Evolutionary conservation across 2,113 vertebrate species (phyloP).

Genomic region (Myanophis thanlyinensis): DNA sequence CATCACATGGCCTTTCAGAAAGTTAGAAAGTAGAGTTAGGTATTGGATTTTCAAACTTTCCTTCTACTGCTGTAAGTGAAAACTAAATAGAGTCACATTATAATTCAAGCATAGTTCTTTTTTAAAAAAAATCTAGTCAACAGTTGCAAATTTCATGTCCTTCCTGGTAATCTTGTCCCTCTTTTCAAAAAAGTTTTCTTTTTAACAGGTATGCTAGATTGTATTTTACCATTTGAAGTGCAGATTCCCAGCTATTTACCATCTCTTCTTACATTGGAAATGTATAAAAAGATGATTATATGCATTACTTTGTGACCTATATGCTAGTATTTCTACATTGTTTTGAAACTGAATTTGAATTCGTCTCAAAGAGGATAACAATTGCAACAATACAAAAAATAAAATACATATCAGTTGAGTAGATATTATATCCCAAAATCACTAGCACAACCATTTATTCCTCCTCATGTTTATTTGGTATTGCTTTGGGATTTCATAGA

Average conservation of each 20-base stretch:
- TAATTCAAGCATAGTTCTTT: background rate
- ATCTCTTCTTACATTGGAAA: background rate
- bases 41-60: background rate
- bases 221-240: background rate
- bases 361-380: background rate
- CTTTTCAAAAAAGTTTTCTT: background rate
- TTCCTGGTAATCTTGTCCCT: background rate
- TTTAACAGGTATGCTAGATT: background rate
- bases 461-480: background rate
- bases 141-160: background rate
- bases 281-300: background rate
- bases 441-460: background rate
- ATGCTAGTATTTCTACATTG: background rate
- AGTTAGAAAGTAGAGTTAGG: background rate
- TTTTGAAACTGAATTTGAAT: background rate
- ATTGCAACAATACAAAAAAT: background rate
- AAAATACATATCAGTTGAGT: background rate
- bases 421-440: background rate
- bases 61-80: background rate
- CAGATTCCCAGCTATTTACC: background rate
- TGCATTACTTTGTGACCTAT: background rate
- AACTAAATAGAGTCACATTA: background rate
- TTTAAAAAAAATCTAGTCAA: background rate
- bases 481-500: background rate
- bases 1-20: background rate